Base-by-base conservation (phyloP, 2,888 invertebrate species). In the Metacarcinus magister region DNA sequence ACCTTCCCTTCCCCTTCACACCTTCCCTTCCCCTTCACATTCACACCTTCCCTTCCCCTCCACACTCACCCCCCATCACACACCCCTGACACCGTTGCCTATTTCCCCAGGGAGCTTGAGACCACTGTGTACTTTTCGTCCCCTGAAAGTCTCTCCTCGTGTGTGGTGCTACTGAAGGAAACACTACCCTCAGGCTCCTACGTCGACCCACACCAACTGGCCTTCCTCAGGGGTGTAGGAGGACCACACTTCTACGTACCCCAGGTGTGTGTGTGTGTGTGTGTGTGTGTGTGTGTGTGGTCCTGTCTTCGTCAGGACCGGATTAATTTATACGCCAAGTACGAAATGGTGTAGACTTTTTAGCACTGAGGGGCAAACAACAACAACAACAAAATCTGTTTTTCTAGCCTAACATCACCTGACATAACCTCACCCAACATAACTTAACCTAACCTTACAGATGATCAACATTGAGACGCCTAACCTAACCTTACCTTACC, bases 221-320 rank as follows among this genome's bases (percentile, higher is more conserved):
- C 75, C 23, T 96, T 96, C 90, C 60, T 92, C 32, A 92, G 89
- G 23, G 54, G 87, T 43, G 54, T 96, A 87, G 96, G 96, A n/a
- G 96, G 96, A 44, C 96, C 96, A 8, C 93, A 92, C 28, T 96
- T 96, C 90, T 75, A 95, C 93, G 67, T 96, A 44, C 96, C 96
- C 28, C 96, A 96, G 96, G 96, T 96, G 87, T 28, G 39, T 67
- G 67, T 13, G 10, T 23, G 28, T 82, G 75, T 82, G 75, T 3
- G 5, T 4, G 5, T 28, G 28, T 87, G 39, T 67, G 13, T 8
- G 54, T 54, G 54, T 8, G 8, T 13, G 54, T 13, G 54, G 5
- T 54, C 54, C 54, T 54, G 19, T 67, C 23, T 3, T 23, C 67
- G 67, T 67, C n/a, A n/a, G n/a, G 23, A 10, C 67, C 67, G 3